Conservation (phyloP, 2,113 vertebrate genomes). For the Gyps fulvus region DNA sequence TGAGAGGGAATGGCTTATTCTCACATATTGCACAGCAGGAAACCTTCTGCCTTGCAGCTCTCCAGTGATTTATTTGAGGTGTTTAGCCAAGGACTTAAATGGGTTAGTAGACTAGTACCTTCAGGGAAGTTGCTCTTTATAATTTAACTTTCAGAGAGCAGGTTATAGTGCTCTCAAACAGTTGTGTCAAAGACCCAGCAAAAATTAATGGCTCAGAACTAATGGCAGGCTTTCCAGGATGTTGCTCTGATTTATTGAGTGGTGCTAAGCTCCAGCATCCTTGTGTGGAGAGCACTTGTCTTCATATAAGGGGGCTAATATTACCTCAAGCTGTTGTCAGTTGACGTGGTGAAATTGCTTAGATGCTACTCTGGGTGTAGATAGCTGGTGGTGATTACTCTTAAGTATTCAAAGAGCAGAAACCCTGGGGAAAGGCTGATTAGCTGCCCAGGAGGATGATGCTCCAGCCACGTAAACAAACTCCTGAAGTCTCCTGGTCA, state of each 20-base stretch:
- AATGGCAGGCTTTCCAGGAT: conserved; percentile 73
- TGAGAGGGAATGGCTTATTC: neutral
- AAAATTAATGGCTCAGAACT: conserved; percentile 77
- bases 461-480: conserved; percentile 67
- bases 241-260: conserved; percentile 78
- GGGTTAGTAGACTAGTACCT: conserved; percentile 40
- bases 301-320: conserved; percentile 75
- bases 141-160: conserved; percentile 68
- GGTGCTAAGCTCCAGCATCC: conserved; percentile 66
- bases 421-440: conserved; percentile 73
- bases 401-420: conserved; percentile 72
- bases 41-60: conserved; percentile 6
- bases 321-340: conserved; percentile 79
- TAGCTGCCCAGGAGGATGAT: conserved; percentile 66
- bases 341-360: conserved; percentile 77
- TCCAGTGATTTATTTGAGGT: conserved; percentile 44
- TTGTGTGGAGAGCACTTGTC: conserved; percentile 76
- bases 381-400: conserved; percentile 78
- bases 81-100: conserved; percentile 49
- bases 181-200: conserved; percentile 66
- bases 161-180: conserved; percentile 65
- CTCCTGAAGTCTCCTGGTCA: conserved; percentile 55
- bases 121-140: conserved; percentile 65
- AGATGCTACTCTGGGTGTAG: conserved; percentile 65
- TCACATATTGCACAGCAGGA: neutral